phyloP scores from a whole-genome alignment of 2,888 invertebrate genomes.

The Tinea trinotella region DNA sequence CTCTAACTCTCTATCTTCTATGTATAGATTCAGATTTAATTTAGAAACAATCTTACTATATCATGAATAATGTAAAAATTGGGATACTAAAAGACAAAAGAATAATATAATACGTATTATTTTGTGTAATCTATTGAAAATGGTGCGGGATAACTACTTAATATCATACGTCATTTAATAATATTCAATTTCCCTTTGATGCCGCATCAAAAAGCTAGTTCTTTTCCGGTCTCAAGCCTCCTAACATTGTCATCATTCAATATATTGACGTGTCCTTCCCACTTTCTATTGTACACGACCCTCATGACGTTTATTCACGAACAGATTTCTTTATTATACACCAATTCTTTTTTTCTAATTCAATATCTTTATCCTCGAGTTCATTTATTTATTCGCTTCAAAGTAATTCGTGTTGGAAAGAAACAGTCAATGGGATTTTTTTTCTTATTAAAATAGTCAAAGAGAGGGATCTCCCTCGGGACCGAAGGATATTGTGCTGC shows the following conservation, averaged over 20 bases:
- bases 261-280: constrained; percentile 25
- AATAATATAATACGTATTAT: too few relatives aligned
- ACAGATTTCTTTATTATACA: constrained; percentile 58
- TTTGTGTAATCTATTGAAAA: too few relatives aligned
- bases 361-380: constrained; percentile 38
- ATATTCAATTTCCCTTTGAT: constrained; percentile 34
- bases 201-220: constrained; percentile 62
- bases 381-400: constrained; percentile 62
- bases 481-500: constrained; percentile 47
- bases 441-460: constrained; percentile 66
- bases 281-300: constrained; percentile 52
- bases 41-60: too few relatives aligned
- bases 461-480: constrained; percentile 46
- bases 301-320: constrained; percentile 59
- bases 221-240: constrained; percentile 61
- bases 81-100: too few relatives aligned
- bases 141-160: background rate
- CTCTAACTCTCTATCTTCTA: too few relatives aligned
- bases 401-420: constrained; percentile 49
- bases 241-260: constrained; percentile 48
- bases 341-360: constrained; percentile 63
- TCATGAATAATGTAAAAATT: too few relatives aligned
- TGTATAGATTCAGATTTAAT: too few relatives aligned
- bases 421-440: constrained; percentile 44
- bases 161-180: background rate